Evolutionary conservation across 2,113 vertebrate genomes (phyloP), one percentile per base, ranked within the genome.

Genomic region (Aramus guarauna): DNA sequence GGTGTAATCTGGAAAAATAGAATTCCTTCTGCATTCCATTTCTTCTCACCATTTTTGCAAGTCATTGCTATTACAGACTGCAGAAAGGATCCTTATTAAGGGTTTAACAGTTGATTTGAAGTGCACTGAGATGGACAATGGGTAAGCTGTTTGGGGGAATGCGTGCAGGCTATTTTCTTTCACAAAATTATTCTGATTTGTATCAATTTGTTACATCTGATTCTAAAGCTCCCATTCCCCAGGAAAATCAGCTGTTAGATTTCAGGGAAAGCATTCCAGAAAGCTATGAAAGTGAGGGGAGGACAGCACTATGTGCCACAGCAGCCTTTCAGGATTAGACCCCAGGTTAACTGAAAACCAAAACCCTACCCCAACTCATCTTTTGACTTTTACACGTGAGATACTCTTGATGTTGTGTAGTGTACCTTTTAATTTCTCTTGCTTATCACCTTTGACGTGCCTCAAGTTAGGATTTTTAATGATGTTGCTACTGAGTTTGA

Each of bases 111-210:
- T 73, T 69, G 26, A 19, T 37, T 53, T 88, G 87, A 60, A 67
- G 3, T 0, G 3, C 18, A 22, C 24, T 2, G 9, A 32, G 8
- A 9, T 26, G 17, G 8, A 9, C 17, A n/a, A 1, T 19, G 29
- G 26, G 8, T 92, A 32, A 69, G 20, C 50, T 58, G 29, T 81
- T 73, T 39, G 5, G 34, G 24, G 9, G 5, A 64, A 19, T 4
- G 2, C 10, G 7, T 17, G 5, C 7, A 45, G 52, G 34, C 24
- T 26, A 0, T 52, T 23, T 23, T 63, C 58, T 72, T 19, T 43
- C 26, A 39, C 32, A 10, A 12, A 39, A 15, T 39, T 74, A 32
- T 56, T 80, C 34, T 55, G 22, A 5, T 16, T 91, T 23, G 26
- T 75, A n/a, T 48, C 67, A 24, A 30, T 71, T 78, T 69, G 26